Evolutionary conservation across 2,888 invertebrate genomes (phyloP).

Genomic region (Baronia brevicornis): DNA sequence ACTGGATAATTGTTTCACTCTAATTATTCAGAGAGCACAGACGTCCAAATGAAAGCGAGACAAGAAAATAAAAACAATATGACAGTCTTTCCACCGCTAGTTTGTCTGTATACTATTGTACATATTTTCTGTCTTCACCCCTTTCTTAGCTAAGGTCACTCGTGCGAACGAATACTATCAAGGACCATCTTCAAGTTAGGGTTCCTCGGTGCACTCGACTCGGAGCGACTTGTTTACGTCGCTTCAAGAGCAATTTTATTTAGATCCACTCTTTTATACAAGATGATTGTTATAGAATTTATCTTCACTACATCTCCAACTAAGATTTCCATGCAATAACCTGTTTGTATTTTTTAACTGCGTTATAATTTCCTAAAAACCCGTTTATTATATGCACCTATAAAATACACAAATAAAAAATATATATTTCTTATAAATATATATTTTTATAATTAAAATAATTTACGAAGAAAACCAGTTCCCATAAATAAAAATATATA

Average conservation of each 20-base stretch:
- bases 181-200: conserved; percentile 30
- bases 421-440: no score
- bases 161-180: conserved; percentile 33
- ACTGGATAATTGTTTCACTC: no score
- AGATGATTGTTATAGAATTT: conserved; percentile 16
- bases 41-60: no score
- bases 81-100: conserved; percentile 2
- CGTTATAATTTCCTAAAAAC: no score
- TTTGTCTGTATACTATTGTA: conserved; percentile 14
- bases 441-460: no score
- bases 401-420: no score
- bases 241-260: conserved; percentile 13
- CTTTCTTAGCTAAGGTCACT: conserved; percentile 31
- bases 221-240: conserved; percentile 25
- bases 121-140: conserved; percentile 22
- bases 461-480: no score
- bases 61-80: conserved; percentile 8
- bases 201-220: conserved; percentile 30
- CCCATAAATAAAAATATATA: no score
- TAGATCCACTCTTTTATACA: conserved; percentile 16
- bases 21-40: no score
- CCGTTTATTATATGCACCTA: no score
- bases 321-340: conserved; percentile 5
- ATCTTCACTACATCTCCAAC: conserved; percentile 29
- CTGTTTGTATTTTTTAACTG: no score